Percentiles rank a stretch among this genome's conserved stretches.
These are phyloP conservation scores for Tinamus major DNA, from an alignment of 2,797 vertebrate species.

Conservation along the genomic window DNA sequence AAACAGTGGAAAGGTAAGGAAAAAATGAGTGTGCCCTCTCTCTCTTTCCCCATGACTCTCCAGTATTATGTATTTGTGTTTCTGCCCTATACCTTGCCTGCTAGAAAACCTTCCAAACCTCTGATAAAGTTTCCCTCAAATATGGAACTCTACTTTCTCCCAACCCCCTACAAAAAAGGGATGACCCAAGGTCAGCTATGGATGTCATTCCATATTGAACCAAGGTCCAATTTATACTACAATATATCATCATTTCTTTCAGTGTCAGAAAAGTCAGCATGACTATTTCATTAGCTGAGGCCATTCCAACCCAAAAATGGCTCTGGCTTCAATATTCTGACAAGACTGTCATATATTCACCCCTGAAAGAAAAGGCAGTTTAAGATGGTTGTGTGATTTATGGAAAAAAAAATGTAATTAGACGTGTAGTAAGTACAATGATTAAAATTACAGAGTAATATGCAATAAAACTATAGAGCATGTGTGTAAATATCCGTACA, in stretches of 20 bases:
- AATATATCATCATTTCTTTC: slow-evolving; percentile 62
- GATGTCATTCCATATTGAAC: not conserved
- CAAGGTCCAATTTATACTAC: slow-evolving; percentile 16
- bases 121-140: not conserved
- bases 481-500: not conserved
- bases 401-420: not conserved
- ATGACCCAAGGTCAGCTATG: slow-evolving; percentile 37
- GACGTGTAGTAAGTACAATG: not conserved
- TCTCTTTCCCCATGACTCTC: not conserved
- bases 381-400: not conserved
- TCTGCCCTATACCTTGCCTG: not conserved
- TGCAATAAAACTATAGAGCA: not conserved
- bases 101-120: not conserved
- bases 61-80: not conserved
- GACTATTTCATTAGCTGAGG: slow-evolving; percentile 50
- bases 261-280: slow-evolving; percentile 40
- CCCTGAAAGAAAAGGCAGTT: not conserved
- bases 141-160: not conserved
- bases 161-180: not conserved
- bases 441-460: not conserved
- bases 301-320: slow-evolving; percentile 44
- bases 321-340: slow-evolving; percentile 56
- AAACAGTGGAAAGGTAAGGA: not conserved
- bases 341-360: not conserved
- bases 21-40: not conserved